Conservation (phyloP, 2,797 vertebrate genomes). For the Tachyglossus aculeatus region DNA sequence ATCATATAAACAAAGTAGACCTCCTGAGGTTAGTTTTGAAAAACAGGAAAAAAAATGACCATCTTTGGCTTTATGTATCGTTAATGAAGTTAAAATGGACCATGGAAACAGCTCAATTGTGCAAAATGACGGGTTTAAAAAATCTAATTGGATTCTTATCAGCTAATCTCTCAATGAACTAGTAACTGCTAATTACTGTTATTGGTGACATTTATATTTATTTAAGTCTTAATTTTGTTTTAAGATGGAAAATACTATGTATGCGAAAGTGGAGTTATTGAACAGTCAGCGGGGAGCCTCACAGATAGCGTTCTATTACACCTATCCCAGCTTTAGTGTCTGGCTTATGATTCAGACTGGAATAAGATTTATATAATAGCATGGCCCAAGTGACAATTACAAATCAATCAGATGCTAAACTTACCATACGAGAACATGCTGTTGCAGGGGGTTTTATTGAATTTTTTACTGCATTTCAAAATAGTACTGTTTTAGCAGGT, state of each 20-base stretch:
- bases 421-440: conserved; percentile 47
- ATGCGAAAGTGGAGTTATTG: conserved; percentile 65
- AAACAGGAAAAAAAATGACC: conserved; percentile 52
- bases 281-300: conserved; percentile 49
- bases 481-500: too few relatives aligned
- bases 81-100: conserved; percentile 68
- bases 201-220: conserved; percentile 58
- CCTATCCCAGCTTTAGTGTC: conserved; percentile 59
- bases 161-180: conserved; percentile 62
- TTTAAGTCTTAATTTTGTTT: conserved; percentile 48
- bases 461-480: not conserved
- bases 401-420: conserved; percentile 61
- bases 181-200: conserved; percentile 65
- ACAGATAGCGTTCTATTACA: conserved; percentile 8
- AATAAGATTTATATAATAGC: conserved; percentile 34
- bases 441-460: too few relatives aligned
- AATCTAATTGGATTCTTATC: conserved; percentile 74
- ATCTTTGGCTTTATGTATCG: conserved; percentile 54
- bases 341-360: conserved; percentile 55
- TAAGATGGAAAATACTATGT: conserved; percentile 36
- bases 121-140: conserved; percentile 69
- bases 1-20: conserved; percentile 45
- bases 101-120: conserved; percentile 69
- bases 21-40: conserved; percentile 63
- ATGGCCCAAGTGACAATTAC: conserved; percentile 52